Conservation (phyloP, 2,113 vertebrate species). For the Pipa parva region DNA sequence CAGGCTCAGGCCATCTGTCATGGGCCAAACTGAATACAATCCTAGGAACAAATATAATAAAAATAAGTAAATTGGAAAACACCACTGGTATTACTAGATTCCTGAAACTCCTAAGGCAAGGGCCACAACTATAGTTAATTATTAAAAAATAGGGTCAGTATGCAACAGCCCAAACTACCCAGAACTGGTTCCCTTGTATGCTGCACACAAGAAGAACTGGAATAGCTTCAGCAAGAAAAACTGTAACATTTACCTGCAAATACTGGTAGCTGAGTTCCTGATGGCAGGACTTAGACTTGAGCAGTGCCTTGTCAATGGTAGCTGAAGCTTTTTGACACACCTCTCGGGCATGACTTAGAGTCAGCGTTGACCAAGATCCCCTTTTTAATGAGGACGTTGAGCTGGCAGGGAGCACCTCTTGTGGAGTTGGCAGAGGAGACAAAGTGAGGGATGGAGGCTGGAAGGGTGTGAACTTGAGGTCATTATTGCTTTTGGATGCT, state of each 20-base stretch:
- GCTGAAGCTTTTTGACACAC: conserved; percentile 89
- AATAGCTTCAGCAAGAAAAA: neutral
- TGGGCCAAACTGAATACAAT: too few relatives aligned
- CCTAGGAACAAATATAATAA: too few relatives aligned
- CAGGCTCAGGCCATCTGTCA: too few relatives aligned
- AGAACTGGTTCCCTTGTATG: neutral
- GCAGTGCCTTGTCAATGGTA: conserved; percentile 90
- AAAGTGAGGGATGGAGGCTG: conserved; percentile 60
- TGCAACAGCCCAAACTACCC: neutral
- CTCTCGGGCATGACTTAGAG: conserved; percentile 86
- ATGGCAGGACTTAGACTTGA: conserved; percentile 96
- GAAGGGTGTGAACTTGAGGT: conserved; percentile 66
- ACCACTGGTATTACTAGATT: too few relatives aligned
- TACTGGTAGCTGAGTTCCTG: conserved; percentile 92
- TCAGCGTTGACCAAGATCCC: conserved; percentile 92
- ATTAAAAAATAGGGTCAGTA: too few relatives aligned
- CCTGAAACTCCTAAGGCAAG: too few relatives aligned
- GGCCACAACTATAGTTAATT: too few relatives aligned
- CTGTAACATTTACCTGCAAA: conserved; percentile 74
- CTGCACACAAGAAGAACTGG: neutral
- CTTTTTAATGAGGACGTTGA: conserved; percentile 78
- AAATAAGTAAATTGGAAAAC: too few relatives aligned
- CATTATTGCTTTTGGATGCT: conserved; percentile 86
- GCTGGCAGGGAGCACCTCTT: conserved; percentile 65
- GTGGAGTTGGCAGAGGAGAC: conserved; percentile 50